Base-by-base conservation (phyloP, 2,113 vertebrate species). In the Apaloderma vittatum region DNA sequence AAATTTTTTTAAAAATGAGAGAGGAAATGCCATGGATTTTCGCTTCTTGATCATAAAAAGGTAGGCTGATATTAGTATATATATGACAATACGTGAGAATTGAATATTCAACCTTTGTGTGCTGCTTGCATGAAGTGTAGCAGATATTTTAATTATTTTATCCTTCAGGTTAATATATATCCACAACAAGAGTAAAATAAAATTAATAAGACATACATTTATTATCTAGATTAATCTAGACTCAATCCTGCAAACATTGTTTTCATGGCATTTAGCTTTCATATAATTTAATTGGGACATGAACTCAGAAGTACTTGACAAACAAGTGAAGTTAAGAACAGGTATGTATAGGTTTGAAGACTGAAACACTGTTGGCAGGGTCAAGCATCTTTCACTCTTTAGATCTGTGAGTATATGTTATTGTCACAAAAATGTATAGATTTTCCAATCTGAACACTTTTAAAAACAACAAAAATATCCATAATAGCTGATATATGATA, bases 1-100 rank as follows among this genome's bases (percentile, higher is more conserved):
- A 32, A 9, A 5, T 1, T 11, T 27, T 52, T 34, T 12, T 4
- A 3, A 2, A 58, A 37, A 15, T n/a, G 11, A 24, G 4, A 8
- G 29, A 72, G 16, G 63, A 88, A 58, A 75, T 2, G 3, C 2
- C 18, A 54, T 2, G 8, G 17, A 7, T 7, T 65, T 57, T 63
- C 48, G 12, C 40, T 86, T 54, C 15, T 72, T 55, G 0, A 7
- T 55, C 49, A n/a, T 55, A 13, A 63, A 37, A 57, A 37, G 13
- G 15, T 49, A 77, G 9, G 18, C 8, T 81, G 23, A 73, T 54
- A 67, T n/a, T 10, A 40, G 9, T 4, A 84, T 49, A 90, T 86
- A 51, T 20, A 48, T 26, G 15, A 26, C 22, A 80, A 66, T n/a
- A 29, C 1, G 20, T 12, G 22, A 79, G 14, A 88, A 78, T 0